phyloP scores from a whole-genome alignment of 2,888 invertebrate species.

The Bombyx huttoni region DNA sequence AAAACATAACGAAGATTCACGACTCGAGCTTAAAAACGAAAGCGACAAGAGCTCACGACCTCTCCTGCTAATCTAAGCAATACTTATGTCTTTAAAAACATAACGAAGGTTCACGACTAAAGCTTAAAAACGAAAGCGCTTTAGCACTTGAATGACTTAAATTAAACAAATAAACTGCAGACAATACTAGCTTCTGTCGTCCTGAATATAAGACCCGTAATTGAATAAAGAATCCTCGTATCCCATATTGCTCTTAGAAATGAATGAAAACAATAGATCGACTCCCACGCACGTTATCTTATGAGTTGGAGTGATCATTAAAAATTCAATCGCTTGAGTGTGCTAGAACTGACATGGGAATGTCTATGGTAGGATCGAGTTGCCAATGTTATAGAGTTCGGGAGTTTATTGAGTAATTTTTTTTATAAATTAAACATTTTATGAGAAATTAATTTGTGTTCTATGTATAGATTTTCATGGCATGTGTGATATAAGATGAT shows the following conservation, averaged over 20 bases:
- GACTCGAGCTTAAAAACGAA: background rate
- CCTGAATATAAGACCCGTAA: background rate
- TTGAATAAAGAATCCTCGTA: background rate
- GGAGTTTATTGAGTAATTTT: background rate
- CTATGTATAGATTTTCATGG: no score
- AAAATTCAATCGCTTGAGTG: constrained; percentile 38
- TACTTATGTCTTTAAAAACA: background rate
- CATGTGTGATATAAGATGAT: no score
- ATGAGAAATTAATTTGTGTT: no score
- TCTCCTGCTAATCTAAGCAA: no score
- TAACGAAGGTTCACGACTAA: background rate
- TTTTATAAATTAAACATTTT: no score
- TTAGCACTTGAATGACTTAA: background rate
- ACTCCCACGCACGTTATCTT: constrained; percentile 18
- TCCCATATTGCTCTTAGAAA: constrained; percentile 2
- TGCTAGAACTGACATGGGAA: constrained; percentile 29
- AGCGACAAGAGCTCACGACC: background rate
- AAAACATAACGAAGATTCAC: background rate
- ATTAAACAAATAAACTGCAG: background rate
- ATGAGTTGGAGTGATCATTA: constrained; percentile 43
- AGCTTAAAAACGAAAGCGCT: background rate
- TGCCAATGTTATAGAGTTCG: background rate
- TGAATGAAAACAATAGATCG: constrained; percentile 14
- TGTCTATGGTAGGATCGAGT: constrained; percentile 14
- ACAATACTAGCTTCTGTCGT: background rate